Conservation (phyloP, 2,113 vertebrate species). For the Callipepla californica region DNA sequence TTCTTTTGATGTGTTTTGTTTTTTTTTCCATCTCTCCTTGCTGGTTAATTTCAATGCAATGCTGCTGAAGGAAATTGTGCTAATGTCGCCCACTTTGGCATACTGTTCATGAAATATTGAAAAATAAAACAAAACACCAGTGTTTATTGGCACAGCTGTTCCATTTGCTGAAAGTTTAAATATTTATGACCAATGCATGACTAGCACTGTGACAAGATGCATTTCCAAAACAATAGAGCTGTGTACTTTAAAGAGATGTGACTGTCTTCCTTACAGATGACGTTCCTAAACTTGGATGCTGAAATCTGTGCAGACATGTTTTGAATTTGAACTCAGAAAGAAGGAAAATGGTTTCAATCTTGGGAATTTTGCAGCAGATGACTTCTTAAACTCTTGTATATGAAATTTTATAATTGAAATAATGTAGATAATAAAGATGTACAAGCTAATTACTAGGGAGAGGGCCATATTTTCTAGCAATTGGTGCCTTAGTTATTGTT, state of each 20-base stretch:
- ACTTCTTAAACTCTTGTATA: background rate
- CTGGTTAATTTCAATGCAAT: background rate
- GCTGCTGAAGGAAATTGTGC: background rate
- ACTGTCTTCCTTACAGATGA: background rate
- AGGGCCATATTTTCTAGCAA: background rate
- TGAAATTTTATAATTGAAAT: background rate
- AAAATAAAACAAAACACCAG: background rate
- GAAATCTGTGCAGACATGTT: accelerated
- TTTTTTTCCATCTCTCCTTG: background rate
- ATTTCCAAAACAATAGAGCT: background rate
- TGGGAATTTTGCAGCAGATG: background rate
- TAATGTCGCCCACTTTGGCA: slow-evolving; percentile 1
- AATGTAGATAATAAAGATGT: background rate
- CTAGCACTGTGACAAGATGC: background rate
- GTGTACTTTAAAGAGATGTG: background rate
- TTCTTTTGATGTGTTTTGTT: background rate
- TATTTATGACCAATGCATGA: slow-evolving; percentile 19
- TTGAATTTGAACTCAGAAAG: background rate
- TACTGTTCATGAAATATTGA: slow-evolving; percentile 38
- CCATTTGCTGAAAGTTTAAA: slow-evolving; percentile 34
- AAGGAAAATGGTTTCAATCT: background rate
- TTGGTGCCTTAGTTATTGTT: background rate
- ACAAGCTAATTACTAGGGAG: background rate
- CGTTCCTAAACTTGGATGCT: background rate
- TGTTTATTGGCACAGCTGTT: background rate